phyloP scores from a whole-genome alignment of 2,113 vertebrate genomes.

The Cephalopterus ornatus region DNA sequence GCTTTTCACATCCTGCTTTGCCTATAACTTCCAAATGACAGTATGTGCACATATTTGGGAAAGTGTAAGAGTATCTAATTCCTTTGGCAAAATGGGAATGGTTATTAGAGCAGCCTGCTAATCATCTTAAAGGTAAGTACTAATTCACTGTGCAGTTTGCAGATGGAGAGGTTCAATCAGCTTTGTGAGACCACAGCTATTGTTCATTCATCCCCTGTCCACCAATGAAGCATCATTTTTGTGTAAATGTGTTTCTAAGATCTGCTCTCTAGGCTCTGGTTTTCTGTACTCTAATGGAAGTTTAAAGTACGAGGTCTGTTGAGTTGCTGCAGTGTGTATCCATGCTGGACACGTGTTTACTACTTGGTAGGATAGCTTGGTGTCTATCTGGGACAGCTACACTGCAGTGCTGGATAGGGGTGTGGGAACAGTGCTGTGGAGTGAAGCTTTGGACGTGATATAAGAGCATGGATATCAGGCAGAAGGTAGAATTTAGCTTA shows the following conservation, averaged over 20 bases:
- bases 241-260: background rate
- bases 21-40: background rate
- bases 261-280: background rate
- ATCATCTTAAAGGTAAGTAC: background rate
- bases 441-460: background rate
- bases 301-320: background rate
- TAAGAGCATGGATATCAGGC: background rate
- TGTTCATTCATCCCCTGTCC: background rate
- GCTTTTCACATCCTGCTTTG: background rate
- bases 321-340: background rate
- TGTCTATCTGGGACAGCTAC: background rate
- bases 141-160: rapidly evolving
- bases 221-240: rapidly evolving
- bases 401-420: background rate
- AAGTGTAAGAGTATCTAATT: background rate
- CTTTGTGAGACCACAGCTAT: rapidly evolving
- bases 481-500: background rate
- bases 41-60: rapidly evolving
- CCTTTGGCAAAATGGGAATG: background rate
- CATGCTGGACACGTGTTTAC: rapidly evolving
- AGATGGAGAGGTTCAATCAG: background rate
- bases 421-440: rapidly evolving
- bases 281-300: background rate
- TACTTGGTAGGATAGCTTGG: background rate
- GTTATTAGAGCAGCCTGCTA: background rate